A percentile compares a stretch with the other conserved stretches of the same genome.
Evolutionary conservation across 1,140 invertebrate genomes (phyloP).

Genomic region (Atopsyche davidsoni): DNA sequence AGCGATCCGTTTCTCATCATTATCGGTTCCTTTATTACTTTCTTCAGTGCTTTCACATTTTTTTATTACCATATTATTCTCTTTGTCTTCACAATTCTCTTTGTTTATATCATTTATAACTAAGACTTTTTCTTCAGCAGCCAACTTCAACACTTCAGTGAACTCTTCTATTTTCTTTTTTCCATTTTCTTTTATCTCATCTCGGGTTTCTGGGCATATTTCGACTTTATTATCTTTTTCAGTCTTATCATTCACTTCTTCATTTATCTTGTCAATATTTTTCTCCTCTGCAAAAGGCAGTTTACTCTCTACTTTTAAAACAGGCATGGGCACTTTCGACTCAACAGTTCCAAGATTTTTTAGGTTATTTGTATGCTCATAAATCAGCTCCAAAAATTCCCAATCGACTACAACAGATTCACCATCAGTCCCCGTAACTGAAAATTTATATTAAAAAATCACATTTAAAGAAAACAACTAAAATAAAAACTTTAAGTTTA

Average conservation of each 20-base stretch:
- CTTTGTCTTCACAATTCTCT: neutral
- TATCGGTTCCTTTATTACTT: neutral
- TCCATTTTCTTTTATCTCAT: neutral
- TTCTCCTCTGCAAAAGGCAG: too few relatives aligned
- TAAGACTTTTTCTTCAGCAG: neutral
- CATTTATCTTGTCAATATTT: neutral
- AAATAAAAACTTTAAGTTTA: slow-evolving; percentile 10
- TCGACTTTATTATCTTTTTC: too few relatives aligned
- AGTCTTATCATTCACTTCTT: too few relatives aligned
- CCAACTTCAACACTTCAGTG: neutral
- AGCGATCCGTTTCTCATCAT: neutral
- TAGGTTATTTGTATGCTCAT: slow-evolving; percentile 46
- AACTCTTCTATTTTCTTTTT: neutral
- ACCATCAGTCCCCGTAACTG: slow-evolving; percentile 33
- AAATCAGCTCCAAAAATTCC: slow-evolving; percentile 74
- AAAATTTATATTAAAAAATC: slow-evolving; percentile 18
- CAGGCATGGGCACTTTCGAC: neutral
- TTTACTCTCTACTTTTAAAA: too few relatives aligned
- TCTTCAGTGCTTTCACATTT: neutral
- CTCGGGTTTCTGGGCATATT: neutral
- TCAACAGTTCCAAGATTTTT: neutral
- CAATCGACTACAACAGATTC: slow-evolving; percentile 61
- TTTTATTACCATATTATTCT: neutral
- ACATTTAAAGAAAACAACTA: slow-evolving; percentile 11
- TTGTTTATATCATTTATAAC: neutral